These are phyloP conservation scores for Hemichromis elongatus DNA, from an alignment of 2,113 vertebrate species.

Conservation along the genomic window DNA sequence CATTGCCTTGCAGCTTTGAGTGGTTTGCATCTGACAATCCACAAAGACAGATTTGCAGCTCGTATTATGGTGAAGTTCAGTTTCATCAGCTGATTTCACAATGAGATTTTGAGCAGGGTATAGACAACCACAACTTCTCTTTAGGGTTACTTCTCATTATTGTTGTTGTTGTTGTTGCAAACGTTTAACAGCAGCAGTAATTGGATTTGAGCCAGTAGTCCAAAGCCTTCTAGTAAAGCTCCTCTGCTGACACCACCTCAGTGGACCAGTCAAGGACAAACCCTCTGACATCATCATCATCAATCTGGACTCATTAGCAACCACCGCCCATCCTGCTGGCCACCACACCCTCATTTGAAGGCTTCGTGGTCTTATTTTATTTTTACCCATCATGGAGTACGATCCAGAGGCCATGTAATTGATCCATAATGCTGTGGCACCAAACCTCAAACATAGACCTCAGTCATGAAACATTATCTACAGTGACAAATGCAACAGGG, in stretches of 20 bases:
- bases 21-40: neutral
- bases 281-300: constrained; percentile 23
- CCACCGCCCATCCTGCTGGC: neutral
- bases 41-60: neutral
- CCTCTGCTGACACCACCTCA: constrained; percentile 15
- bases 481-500: neutral
- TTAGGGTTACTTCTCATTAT: neutral
- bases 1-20: neutral
- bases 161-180: constrained; percentile 4
- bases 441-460: neutral
- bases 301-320: neutral
- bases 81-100: neutral
- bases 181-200: constrained; percentile 29
- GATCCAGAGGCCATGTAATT: neutral
- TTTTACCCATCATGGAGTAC: neutral
- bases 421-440: neutral
- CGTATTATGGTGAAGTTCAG: neutral
- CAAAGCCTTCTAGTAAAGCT: constrained; percentile 45
- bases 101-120: neutral
- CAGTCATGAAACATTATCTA: neutral
- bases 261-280: constrained; percentile 17
- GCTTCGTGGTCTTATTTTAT: neutral
- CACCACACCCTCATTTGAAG: neutral
- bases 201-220: constrained; percentile 54
- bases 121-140: neutral